Evolutionary conservation across 1,140 invertebrate genomes (phyloP).

Genomic region (Anastrepha obliqua): DNA sequence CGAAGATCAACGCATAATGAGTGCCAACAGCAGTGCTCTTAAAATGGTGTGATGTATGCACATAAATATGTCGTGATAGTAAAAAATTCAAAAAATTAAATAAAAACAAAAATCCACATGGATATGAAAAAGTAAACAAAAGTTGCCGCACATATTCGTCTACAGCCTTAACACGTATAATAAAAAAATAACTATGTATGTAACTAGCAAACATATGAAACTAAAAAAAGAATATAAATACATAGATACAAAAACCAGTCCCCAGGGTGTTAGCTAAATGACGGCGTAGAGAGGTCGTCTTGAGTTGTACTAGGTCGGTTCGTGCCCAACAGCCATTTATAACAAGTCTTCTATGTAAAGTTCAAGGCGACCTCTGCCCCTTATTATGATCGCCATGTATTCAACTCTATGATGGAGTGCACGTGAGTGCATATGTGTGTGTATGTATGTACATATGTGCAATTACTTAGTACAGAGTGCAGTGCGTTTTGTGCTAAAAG

Average conservation of each 20-base stretch:
- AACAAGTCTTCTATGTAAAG: background rate
- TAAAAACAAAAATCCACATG: conserved; percentile 27
- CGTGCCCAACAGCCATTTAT: background rate
- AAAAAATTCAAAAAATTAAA: background rate
- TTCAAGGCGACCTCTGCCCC: conserved; percentile 48
- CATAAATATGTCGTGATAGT: background rate
- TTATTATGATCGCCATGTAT: background rate
- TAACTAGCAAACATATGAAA: background rate
- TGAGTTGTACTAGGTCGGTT: conserved; percentile 14
- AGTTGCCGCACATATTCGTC: background rate
- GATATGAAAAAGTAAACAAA: background rate
- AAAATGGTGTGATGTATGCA: background rate
- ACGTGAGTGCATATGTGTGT: background rate
- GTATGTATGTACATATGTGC: background rate
- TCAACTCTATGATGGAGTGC: background rate
- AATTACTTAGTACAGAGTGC: conserved; percentile 3
- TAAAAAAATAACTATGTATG: background rate
- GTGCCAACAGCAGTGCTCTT: background rate
- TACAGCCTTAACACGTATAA: background rate
- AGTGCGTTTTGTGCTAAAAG: background rate
- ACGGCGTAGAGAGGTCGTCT: conserved; percentile 15
- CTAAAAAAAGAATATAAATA: background rate
- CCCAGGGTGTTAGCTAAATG: conserved; percentile 30
- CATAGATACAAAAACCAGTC: background rate
- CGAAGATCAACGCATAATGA: background rate